Evolutionary conservation across 2,113 vertebrate genomes (phyloP).

Genomic region (Limnothrissa miodon): DNA sequence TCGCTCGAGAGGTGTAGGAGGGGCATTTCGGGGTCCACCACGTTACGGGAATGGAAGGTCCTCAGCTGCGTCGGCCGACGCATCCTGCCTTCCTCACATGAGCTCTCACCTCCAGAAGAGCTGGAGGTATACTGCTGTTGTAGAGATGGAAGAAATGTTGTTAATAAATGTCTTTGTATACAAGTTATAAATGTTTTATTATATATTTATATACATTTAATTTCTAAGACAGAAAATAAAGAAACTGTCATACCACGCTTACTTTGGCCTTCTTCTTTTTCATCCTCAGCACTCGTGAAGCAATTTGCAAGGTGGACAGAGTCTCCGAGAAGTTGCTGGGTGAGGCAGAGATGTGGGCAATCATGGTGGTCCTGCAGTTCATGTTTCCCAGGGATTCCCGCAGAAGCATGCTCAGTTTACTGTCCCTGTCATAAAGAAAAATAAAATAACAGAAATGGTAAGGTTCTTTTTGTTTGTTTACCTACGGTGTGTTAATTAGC

Average conservation of each 20-base stretch:
- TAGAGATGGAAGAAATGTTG: slow-evolving; percentile 32
- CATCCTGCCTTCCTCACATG: slow-evolving; percentile 97
- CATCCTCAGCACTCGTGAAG: slow-evolving; percentile 92
- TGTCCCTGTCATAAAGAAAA: slow-evolving; percentile 83
- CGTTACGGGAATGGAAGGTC: slow-evolving; percentile 84
- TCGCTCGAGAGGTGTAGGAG: slow-evolving; percentile 87
- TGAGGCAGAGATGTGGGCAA: slow-evolving; percentile 92
- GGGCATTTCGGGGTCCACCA: slow-evolving; percentile 82
- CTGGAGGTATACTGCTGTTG: slow-evolving; percentile 89
- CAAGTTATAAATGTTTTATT: neutral
- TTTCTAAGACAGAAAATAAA: neutral
- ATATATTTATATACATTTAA: neutral
- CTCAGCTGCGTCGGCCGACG: slow-evolving; percentile 92
- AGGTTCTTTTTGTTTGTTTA: neutral
- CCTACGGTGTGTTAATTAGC: too few species aligned
- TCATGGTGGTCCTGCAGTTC: slow-evolving; percentile 99
- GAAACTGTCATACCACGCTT: slow-evolving; percentile 64
- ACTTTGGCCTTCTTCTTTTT: slow-evolving; percentile 99
- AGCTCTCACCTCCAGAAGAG: slow-evolving; percentile 97
- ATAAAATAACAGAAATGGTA: slow-evolving; percentile 24
- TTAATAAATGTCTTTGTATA: neutral
- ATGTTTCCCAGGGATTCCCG: slow-evolving; percentile 97
- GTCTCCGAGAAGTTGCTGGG: slow-evolving; percentile 90
- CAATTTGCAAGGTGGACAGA: slow-evolving; percentile 95
- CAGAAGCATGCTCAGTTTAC: slow-evolving; percentile 98